phyloP scores from a whole-genome alignment of 2,797 vertebrate species.

The Trematomus bernacchii region DNA sequence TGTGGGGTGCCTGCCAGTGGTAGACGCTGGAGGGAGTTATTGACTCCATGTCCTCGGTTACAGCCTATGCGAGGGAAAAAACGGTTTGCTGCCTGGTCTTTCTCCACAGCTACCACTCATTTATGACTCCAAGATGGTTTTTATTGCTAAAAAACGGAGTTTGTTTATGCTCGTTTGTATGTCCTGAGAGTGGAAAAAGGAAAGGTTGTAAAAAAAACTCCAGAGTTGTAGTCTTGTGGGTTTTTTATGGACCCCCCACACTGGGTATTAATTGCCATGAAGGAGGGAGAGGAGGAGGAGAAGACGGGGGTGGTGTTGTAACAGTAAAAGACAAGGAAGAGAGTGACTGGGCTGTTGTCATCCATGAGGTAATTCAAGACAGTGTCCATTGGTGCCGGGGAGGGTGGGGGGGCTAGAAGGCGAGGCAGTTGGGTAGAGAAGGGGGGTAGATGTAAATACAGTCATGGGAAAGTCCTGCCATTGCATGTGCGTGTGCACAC shows the following conservation, averaged over 20 bases:
- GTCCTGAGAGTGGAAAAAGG: slow-evolving; percentile 68
- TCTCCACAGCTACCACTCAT: slow-evolving; percentile 71
- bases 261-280: slow-evolving; percentile 76
- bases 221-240: slow-evolving; percentile 63
- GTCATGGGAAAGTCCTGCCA: slow-evolving; percentile 69
- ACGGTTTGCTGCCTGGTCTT: slow-evolving; percentile 66
- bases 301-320: slow-evolving; percentile 24
- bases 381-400: slow-evolving; percentile 58
- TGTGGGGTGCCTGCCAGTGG: slow-evolving; percentile 80
- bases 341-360: slow-evolving; percentile 68
- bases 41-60: slow-evolving; percentile 80
- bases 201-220: slow-evolving; percentile 72
- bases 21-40: slow-evolving; percentile 83
- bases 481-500: slow-evolving; percentile 34
- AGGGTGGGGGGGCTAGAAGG: slow-evolving; percentile 34
- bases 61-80: slow-evolving; percentile 57
- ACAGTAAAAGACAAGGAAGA: slow-evolving; percentile 50
- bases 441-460: slow-evolving; percentile 36
- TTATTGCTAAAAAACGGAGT: slow-evolving; percentile 68
- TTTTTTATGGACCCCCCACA: slow-evolving; percentile 74
- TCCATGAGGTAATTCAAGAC: slow-evolving; percentile 76
- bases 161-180: slow-evolving; percentile 82
- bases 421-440: slow-evolving; percentile 32
- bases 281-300: slow-evolving; percentile 20
- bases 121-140: slow-evolving; percentile 73